Evolutionary conservation across 2,888 invertebrate genomes (phyloP).

Genomic region (Criorhina ranunculi): DNA sequence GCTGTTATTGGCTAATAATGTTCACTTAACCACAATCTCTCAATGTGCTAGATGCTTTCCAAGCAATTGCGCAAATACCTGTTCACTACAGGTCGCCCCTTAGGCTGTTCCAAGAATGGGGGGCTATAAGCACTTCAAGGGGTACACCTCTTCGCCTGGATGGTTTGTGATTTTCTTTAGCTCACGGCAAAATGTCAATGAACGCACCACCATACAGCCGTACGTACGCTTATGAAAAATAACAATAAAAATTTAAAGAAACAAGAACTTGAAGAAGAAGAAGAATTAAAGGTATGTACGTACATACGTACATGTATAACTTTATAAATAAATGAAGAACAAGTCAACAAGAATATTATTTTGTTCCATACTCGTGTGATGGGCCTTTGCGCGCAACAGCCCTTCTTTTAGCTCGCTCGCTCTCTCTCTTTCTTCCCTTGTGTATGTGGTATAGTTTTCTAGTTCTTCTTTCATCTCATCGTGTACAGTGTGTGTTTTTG

Average conservation of each 20-base stretch:
- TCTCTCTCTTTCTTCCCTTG: not conserved
- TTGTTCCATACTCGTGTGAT: conserved; percentile 30
- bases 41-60: conserved; percentile 53
- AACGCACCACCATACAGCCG: conserved; percentile 51
- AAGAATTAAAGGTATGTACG: conserved; percentile 9
- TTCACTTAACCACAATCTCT: conserved; percentile 58
- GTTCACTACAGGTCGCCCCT: conserved; percentile 16
- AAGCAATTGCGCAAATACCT: conserved; percentile 66
- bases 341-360: conserved; percentile 54
- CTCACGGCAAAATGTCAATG: conserved; percentile 74
- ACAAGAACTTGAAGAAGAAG: conserved; percentile 3
- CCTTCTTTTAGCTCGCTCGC: conserved; percentile 29
- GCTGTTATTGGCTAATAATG: conserved; percentile 65
- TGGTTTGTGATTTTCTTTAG: conserved; percentile 58
- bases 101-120: conserved; percentile 1
- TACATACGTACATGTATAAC: conserved; percentile 16
- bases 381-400: conserved; percentile 39
- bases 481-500: conserved; percentile 1
- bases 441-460: conserved; percentile 11
- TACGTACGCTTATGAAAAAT: conserved; percentile 52
- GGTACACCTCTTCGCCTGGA: conserved; percentile 48
- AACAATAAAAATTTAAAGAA: conserved; percentile 29
- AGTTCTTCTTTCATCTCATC: conserved; percentile 51
- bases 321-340: conserved; percentile 33
- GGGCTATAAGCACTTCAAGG: conserved; percentile 33